These are phyloP conservation scores for Paguma larvata DNA, from an alignment of 2,797 vertebrate species.

Conservation along the genomic window DNA sequence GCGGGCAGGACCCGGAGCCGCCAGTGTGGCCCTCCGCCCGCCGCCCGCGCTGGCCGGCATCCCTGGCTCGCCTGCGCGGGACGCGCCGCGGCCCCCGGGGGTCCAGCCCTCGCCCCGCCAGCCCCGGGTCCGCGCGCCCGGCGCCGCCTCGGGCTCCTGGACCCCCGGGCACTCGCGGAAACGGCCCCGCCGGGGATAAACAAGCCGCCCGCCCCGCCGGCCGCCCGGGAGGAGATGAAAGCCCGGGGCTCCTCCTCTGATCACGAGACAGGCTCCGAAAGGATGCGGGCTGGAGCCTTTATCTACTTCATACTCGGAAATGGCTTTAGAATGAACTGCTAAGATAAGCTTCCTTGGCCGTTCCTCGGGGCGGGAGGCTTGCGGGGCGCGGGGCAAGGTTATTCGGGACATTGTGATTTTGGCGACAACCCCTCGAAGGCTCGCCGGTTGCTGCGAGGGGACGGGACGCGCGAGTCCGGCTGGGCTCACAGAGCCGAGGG, in stretches of 20 bases:
- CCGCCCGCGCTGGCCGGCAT: neutral
- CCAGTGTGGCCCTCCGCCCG: neutral
- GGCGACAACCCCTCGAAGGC: slow-evolving; percentile 22
- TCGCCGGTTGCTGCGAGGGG: neutral
- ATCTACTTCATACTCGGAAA: slow-evolving; percentile 89
- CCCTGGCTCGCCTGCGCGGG: fast-evolving
- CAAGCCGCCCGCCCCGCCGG: slow-evolving; percentile 83
- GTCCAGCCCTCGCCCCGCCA: fast-evolving
- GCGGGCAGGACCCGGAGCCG: neutral
- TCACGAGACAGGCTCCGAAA: slow-evolving; percentile 85
- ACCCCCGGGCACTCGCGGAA: slow-evolving; percentile 32
- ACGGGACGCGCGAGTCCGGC: neutral
- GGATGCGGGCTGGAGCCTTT: slow-evolving; percentile 82
- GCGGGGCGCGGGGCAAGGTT: neutral
- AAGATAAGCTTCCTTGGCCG: slow-evolving; percentile 87
- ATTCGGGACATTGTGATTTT: neutral
- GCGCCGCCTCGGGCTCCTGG: neutral
- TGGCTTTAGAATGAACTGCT: slow-evolving; percentile 92
- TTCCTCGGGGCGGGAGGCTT: slow-evolving; percentile 15
- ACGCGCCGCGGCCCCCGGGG: fast-evolving
- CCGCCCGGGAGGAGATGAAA: slow-evolving; percentile 87
- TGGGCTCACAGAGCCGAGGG: neutral
- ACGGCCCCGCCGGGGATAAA: slow-evolving; percentile 85
- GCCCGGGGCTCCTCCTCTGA: slow-evolving; percentile 87
- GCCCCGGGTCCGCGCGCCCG: fast-evolving